Evolutionary conservation across 1,140 invertebrate species (phyloP).

Genomic region (Nebria ingens): DNA sequence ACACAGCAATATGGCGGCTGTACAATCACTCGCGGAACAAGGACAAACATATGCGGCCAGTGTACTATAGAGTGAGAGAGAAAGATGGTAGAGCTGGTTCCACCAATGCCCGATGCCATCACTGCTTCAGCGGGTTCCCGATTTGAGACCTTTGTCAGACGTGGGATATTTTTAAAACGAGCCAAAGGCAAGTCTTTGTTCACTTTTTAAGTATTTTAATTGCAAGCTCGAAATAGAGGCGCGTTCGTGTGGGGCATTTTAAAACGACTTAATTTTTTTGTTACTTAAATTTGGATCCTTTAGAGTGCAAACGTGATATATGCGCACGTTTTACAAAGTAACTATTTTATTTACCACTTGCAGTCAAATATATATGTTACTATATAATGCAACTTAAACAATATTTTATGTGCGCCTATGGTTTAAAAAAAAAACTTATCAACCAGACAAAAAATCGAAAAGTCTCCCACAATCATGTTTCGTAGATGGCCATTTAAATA

Average conservation of each 20-base stretch:
- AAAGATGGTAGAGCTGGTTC: neutral
- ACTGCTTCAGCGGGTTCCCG: neutral
- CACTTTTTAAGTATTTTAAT: conserved; percentile 6
- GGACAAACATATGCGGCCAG: neutral
- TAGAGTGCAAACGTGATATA: too few species aligned
- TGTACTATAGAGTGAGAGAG: neutral
- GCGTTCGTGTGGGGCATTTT: neutral
- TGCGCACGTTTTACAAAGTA: too few species aligned
- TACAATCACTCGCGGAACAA: neutral
- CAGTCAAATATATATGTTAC: too few species aligned
- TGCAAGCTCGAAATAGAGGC: neutral
- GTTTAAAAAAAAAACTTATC: neutral
- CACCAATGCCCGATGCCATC: neutral
- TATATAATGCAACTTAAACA: too few species aligned
- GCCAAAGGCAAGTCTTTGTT: conserved; percentile 3
- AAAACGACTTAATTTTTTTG: too few species aligned
- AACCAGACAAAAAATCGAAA: neutral
- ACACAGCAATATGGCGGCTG: neutral
- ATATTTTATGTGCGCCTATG: too few species aligned
- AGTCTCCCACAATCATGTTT: neutral
- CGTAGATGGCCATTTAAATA: conserved; percentile 5
- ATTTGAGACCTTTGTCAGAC: neutral
- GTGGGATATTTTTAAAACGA: conserved; percentile 6
- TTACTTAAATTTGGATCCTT: too few species aligned
- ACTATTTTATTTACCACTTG: too few species aligned